Evolutionary conservation across 2,888 invertebrate species (phyloP), one percentile per base, ranked within the genome.

Genomic region (Hecatera dysodea): DNA sequence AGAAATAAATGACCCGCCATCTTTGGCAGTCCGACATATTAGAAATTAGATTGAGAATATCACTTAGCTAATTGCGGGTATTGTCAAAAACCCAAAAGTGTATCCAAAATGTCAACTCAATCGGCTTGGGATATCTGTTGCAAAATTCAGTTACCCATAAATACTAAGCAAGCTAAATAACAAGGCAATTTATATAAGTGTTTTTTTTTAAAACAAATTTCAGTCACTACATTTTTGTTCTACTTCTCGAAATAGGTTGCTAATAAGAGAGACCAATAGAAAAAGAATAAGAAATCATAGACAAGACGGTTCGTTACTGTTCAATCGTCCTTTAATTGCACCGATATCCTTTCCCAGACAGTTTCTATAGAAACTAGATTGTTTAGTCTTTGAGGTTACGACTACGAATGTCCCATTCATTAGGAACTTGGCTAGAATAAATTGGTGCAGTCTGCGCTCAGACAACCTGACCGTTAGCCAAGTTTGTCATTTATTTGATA

Each of bases 401-500:
- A 57, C 27, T 29, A 61, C 42, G 53, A 59, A 39, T 61, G 52
- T 53, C 56, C 44, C 56, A 67, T 81, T 72, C 64, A 76, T 77
- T 81, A 78, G 46, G 52, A 69, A 80, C 80, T 80, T 75, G 75
- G 46, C 27, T 67, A 48, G 48, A 79, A 74, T 73, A 72, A 77
- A 75, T 68, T 77, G 67, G 69, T 60, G 61, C 56, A 67, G 46
- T 29, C 15, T 42, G 22, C 59, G 46, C 50, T 76, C 42, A 36
- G 48, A 48, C 22, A 29, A 67, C 44, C 50, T 55, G 53, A 59
- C 48, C 44, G 42, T 29, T 29, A 55, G 80, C 67, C 55, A 76
- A 82, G 73, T 78, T 83, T 36, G 48, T 78, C 80, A 82, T 82
- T 81, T 62, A 72, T 79, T 69, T 61, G 60, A 69, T 36, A 19